Conservation (phyloP, 2,797 vertebrate species). For the Esox lucius region DNA sequence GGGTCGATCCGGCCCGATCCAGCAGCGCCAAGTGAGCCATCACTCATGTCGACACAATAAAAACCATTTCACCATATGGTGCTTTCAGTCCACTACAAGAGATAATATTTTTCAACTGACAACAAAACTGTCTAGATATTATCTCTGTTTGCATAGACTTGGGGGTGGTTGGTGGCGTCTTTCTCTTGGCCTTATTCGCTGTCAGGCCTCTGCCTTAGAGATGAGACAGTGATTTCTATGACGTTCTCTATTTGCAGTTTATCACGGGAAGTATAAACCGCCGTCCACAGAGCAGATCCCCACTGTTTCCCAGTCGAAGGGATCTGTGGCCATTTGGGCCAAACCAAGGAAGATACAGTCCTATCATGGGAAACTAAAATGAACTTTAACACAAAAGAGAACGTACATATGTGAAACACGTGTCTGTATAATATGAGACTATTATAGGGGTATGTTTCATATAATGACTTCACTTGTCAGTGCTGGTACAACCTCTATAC, state of each 20-base stretch:
- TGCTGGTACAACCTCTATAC: conserved; percentile 54
- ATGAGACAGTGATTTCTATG: conserved; percentile 63
- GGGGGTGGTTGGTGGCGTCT: conserved; percentile 26
- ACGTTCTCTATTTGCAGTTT: conserved; percentile 72
- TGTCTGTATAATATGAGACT: conserved; percentile 42
- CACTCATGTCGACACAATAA: conserved; percentile 75
- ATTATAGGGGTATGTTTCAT: background rate
- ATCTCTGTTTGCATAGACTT: conserved; percentile 57
- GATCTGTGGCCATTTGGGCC: conserved; percentile 32
- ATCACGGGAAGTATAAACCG: conserved; percentile 69
- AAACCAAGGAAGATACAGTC: conserved; percentile 46
- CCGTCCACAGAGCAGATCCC: conserved; percentile 32
- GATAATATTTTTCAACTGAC: conserved; percentile 76
- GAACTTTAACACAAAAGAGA: conserved; percentile 22
- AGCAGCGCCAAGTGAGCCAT: conserved; percentile 73
- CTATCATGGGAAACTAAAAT: conserved; percentile 43
- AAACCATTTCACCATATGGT: conserved; percentile 77
- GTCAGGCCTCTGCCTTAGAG: conserved; percentile 59
- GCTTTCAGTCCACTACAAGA: conserved; percentile 76
- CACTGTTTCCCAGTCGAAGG: conserved; percentile 19
- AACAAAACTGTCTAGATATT: conserved; percentile 73
- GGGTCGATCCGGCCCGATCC: conserved; percentile 75
- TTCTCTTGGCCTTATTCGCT: conserved; percentile 63
- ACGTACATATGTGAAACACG: conserved; percentile 59
- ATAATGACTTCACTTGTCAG: conserved; percentile 42